Conservation (phyloP, 2,113 vertebrate species). For the Xiphophorus maculatus region DNA sequence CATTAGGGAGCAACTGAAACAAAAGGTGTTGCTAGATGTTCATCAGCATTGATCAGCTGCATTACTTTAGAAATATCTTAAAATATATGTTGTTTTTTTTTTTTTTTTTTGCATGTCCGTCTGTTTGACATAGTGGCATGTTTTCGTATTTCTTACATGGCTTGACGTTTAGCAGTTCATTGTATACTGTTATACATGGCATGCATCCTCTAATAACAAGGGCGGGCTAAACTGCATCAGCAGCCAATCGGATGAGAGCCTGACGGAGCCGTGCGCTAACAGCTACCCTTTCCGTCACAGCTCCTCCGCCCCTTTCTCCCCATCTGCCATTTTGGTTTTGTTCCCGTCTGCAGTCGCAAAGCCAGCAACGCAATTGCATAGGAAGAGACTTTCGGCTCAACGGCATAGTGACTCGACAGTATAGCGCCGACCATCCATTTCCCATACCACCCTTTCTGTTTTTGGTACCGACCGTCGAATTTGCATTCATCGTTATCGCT, state of each 20-base stretch:
- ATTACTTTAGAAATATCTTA: not conserved
- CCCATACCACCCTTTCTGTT: constrained; percentile 41
- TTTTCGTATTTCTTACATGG: not conserved
- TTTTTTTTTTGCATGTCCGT: not conserved
- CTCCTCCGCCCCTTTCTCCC: constrained; percentile 75
- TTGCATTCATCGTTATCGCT: constrained; percentile 35
- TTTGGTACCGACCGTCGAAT: constrained; percentile 30
- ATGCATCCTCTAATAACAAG: constrained; percentile 51
- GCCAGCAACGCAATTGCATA: constrained; percentile 72
- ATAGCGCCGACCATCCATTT: constrained; percentile 61
- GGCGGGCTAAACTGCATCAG: constrained; percentile 53
- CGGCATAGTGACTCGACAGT: constrained; percentile 83
- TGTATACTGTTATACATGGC: constrained; percentile 59
- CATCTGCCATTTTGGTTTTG: constrained; percentile 88
- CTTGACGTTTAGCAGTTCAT: constrained; percentile 38
- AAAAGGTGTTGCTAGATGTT: constrained; percentile 36
- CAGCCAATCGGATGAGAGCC: constrained; percentile 57
- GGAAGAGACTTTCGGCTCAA: constrained; percentile 53
- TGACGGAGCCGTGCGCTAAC: constrained; percentile 33
- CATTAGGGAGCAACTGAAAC: constrained; percentile 20
- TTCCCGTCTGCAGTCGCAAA: constrained; percentile 81
- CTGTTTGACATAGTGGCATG: not conserved
- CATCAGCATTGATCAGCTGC: not conserved
- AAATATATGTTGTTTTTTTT: no score
- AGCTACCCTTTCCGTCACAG: constrained; percentile 71